Percentiles rank a stretch among this genome's conserved stretches.
These are phyloP conservation scores for Ameiurus melas DNA, from an alignment of 2,113 vertebrate species.

Conservation along the genomic window DNA sequence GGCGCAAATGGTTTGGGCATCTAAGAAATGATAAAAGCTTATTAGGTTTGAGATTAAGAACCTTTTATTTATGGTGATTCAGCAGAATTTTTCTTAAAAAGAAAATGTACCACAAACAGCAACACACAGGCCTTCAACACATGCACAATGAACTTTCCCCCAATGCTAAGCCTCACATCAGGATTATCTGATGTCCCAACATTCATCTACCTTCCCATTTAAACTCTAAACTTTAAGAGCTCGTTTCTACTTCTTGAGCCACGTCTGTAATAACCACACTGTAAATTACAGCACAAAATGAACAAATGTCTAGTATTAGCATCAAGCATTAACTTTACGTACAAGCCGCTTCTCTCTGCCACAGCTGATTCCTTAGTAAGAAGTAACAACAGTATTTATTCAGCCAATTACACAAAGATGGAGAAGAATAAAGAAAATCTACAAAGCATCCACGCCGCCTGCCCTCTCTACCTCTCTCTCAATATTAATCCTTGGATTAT, in stretches of 20 bases:
- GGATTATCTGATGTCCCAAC: not conserved
- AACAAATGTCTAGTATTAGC: not conserved
- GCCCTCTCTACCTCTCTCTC: no score
- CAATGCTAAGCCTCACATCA: not conserved
- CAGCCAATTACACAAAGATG: not conserved
- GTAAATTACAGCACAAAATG: constrained; percentile 7
- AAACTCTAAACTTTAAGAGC: constrained; percentile 3
- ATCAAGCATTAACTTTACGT: not conserved
- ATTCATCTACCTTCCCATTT: constrained; percentile 12
- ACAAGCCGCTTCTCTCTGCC: not conserved
- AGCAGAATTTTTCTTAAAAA: not conserved
- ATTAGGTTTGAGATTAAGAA: not conserved
- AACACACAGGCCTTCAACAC: not conserved
- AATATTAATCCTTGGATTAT: not conserved
- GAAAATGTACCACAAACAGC: not conserved
- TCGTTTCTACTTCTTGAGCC: not conserved
- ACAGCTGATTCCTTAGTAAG: not conserved
- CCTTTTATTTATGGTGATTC: not conserved
- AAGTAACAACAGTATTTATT: not conserved
- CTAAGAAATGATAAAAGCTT: not conserved
- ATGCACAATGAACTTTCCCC: not conserved
- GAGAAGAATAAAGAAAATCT: not conserved
- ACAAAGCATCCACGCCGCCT: not conserved
- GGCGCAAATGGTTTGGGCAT: not conserved
- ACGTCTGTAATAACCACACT: not conserved